Evolutionary conservation across 2,113 vertebrate species (phyloP).

Genomic region (Nesogale talazaci): DNA sequence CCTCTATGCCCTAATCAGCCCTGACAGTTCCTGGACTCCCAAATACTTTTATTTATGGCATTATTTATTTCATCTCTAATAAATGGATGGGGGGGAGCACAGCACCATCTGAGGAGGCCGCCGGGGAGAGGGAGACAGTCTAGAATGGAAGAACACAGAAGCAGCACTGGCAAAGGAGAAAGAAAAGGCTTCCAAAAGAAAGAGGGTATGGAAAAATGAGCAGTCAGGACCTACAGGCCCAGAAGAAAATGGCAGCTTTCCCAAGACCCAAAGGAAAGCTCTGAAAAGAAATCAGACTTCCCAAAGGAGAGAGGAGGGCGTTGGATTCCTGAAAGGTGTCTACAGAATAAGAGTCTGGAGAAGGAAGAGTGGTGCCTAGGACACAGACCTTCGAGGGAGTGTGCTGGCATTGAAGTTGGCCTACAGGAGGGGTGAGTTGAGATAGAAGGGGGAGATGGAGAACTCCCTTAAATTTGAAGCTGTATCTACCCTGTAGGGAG

Average conservation of each 20-base stretch:
- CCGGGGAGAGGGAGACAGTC: not conserved
- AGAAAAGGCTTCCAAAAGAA: not conserved
- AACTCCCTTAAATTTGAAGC: not conserved
- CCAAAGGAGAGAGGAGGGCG: not conserved
- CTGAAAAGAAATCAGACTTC: conserved; percentile 28
- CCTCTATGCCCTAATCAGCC: conserved; percentile 87
- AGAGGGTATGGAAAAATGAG: conserved; percentile 3
- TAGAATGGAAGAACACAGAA: not conserved
- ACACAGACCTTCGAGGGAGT: not conserved
- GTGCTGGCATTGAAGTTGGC: not conserved
- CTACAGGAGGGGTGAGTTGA: not conserved
- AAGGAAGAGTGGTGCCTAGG: not conserved
- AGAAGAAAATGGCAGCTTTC: conserved; percentile 46
- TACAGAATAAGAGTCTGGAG: not conserved
- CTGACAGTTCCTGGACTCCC: conserved; percentile 85
- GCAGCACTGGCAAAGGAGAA: not conserved
- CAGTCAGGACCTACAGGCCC: not conserved
- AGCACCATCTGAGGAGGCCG: conserved; percentile 37
- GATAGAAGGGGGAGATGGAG: not conserved
- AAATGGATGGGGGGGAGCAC: conserved; percentile 44
- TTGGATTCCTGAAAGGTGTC: not conserved
- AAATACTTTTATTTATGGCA: conserved; percentile 87
- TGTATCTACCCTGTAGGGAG: not conserved
- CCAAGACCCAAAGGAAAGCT: conserved; percentile 34
- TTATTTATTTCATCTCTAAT: conserved; percentile 81